Evolutionary conservation across 2,797 vertebrate genomes (phyloP).

Genomic region (Mycteria americana): DNA sequence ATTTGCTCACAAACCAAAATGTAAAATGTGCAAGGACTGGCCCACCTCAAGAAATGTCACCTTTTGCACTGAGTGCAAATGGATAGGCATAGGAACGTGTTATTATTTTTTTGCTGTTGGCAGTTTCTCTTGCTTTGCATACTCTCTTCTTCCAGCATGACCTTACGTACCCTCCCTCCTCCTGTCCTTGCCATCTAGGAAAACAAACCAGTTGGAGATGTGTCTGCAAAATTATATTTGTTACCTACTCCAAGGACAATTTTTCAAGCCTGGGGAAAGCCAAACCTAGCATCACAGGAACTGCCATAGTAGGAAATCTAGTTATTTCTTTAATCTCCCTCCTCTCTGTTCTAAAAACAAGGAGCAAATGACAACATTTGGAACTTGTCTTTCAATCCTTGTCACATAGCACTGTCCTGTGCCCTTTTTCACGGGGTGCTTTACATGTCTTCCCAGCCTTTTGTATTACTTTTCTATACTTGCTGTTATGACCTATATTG

Average conservation of each 20-base stretch:
- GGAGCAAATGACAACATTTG: neutral
- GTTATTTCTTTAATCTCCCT: neutral
- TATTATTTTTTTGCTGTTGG: neutral
- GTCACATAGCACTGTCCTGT: neutral
- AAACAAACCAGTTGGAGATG: neutral
- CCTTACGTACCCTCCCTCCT: neutral
- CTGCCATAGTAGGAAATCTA: neutral
- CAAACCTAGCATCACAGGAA: neutral
- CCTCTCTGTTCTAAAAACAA: neutral
- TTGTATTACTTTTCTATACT: neutral
- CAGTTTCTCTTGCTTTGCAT: neutral
- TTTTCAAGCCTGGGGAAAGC: neutral
- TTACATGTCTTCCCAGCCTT: neutral
- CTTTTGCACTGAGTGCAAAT: neutral
- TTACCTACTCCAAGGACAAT: neutral
- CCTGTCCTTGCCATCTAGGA: neutral
- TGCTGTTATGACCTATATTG: neutral
- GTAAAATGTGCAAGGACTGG: neutral
- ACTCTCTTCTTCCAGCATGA: neutral
- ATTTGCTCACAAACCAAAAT: fast-evolving
- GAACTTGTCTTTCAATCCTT: neutral
- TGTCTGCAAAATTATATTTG: neutral
- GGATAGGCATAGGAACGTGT: neutral
- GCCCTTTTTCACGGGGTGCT: neutral
- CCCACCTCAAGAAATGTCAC: neutral